These are phyloP conservation scores for Aurelia aurita DNA, from an alignment of 30 jellyfish, hydroid and myxozoan genomes.

Conservation along the genomic window DNA sequence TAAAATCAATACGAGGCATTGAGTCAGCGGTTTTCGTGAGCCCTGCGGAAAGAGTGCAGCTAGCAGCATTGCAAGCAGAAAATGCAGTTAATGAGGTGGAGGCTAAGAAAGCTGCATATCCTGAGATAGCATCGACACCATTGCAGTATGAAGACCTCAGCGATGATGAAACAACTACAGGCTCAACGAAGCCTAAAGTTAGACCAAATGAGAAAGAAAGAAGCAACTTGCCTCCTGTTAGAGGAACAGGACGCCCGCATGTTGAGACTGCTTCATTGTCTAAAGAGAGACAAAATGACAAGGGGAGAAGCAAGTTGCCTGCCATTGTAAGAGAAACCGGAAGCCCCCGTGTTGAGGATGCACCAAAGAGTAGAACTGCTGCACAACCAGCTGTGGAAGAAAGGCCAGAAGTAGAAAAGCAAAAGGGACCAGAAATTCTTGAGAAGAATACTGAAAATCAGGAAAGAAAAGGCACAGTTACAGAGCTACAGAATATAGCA, in stretches of 20 bases:
- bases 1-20: constrained; percentile 39
- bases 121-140: neutral
- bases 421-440: too few relatives aligned
- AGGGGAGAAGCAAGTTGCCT: neutral
- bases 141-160: constrained; percentile 28
- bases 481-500: constrained; percentile 22
- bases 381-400: too few relatives aligned
- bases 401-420: too few relatives aligned
- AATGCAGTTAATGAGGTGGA: neutral
- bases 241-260: too few relatives aligned
- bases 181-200: neutral
- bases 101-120: neutral
- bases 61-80: neutral
- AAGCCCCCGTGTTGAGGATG: too few relatives aligned
- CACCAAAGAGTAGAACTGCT: too few relatives aligned
- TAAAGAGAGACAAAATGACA: neutral
- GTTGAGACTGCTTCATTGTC: too few relatives aligned
- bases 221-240: too few relatives aligned
- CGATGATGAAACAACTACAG: neutral
- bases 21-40: constrained; percentile 33
- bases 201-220: neutral
- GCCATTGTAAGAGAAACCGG: too few relatives aligned
- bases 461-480: neutral
- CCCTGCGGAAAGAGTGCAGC: neutral
- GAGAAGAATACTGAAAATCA: too few relatives aligned